phyloP scores from a whole-genome alignment of 2,888 invertebrate species.

The Phalera bucephala region DNA sequence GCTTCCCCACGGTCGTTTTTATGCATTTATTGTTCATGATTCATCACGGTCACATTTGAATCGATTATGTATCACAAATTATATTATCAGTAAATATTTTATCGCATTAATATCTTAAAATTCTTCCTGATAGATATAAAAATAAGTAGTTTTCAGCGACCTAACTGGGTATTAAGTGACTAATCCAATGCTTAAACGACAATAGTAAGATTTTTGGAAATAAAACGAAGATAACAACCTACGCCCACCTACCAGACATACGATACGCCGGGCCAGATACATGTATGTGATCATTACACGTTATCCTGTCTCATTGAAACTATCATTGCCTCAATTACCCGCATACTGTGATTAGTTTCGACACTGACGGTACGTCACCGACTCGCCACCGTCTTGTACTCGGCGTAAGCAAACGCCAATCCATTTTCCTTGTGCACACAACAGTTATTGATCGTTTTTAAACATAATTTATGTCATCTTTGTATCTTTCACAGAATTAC shows the following conservation, averaged over 20 bases:
- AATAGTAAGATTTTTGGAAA: too few species aligned
- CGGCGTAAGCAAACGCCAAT: conserved; percentile 15
- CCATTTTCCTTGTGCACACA: conserved; percentile 36
- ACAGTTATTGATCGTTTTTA: conserved; percentile 9
- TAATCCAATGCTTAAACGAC: too few species aligned
- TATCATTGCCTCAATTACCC: background rate
- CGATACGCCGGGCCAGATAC: background rate
- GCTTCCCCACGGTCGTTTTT: conserved; percentile 52
- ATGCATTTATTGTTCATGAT: conserved; percentile 28
- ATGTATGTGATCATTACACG: background rate
- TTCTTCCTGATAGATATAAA: too few species aligned
- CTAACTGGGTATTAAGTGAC: too few species aligned
- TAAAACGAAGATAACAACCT: too few species aligned
- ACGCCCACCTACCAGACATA: too few species aligned
- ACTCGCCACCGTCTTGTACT: conserved; percentile 14
- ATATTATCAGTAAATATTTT: too few species aligned
- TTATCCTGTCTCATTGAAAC: background rate
- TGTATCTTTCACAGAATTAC: conserved; percentile 31
- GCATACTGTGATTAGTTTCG: conserved; percentile 25
- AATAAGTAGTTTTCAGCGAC: too few species aligned
- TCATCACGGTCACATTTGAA: conserved; percentile 15
- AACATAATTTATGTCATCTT: conserved; percentile 32
- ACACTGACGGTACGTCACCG: conserved; percentile 14
- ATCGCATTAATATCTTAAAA: too few species aligned
- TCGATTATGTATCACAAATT: background rate